phyloP scores from a whole-genome alignment of 2,113 vertebrate species.

The Triplophysa rosa region DNA sequence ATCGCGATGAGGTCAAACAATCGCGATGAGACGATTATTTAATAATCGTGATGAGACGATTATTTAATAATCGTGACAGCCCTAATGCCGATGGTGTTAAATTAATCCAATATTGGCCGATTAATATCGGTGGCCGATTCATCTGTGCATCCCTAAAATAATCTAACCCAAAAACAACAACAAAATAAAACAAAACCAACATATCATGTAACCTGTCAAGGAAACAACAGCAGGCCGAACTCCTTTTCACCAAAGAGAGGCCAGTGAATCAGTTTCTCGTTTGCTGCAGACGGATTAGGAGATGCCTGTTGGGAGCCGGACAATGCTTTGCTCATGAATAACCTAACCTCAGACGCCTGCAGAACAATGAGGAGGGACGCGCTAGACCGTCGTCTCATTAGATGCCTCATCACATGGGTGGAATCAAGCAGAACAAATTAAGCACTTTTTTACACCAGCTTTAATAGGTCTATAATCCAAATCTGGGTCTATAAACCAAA shows the following conservation, averaged over 20 bases:
- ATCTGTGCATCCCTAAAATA: too few species aligned
- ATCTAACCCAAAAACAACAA: too few species aligned
- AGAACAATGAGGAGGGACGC: conserved; percentile 55
- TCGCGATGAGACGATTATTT: too few species aligned
- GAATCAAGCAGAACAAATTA: conserved; percentile 47
- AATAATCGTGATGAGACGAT: too few species aligned
- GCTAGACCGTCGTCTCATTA: conserved; percentile 49
- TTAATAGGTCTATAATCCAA: conserved; percentile 22
- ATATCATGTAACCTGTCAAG: not conserved
- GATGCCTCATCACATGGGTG: conserved; percentile 47
- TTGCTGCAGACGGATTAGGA: conserved; percentile 52
- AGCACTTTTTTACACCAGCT: conserved; percentile 13
- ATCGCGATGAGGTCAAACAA: too few species aligned
- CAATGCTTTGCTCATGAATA: conserved; percentile 46
- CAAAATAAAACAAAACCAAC: too few species aligned
- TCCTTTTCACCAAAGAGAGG: not conserved
- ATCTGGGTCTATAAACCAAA: conserved; percentile 10
- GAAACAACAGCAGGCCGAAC: conserved; percentile 6
- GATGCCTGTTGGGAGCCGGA: conserved; percentile 55
- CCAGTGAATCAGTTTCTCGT: conserved; percentile 33
- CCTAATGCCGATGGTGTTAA: too few species aligned
- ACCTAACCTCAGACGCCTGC: conserved; percentile 44
- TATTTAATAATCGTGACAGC: too few species aligned
- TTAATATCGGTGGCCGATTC: too few species aligned
- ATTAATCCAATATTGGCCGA: too few species aligned